Evolutionary conservation across 2,113 vertebrate genomes (phyloP).

Genomic region (Ptilonorhynchus violaceus): DNA sequence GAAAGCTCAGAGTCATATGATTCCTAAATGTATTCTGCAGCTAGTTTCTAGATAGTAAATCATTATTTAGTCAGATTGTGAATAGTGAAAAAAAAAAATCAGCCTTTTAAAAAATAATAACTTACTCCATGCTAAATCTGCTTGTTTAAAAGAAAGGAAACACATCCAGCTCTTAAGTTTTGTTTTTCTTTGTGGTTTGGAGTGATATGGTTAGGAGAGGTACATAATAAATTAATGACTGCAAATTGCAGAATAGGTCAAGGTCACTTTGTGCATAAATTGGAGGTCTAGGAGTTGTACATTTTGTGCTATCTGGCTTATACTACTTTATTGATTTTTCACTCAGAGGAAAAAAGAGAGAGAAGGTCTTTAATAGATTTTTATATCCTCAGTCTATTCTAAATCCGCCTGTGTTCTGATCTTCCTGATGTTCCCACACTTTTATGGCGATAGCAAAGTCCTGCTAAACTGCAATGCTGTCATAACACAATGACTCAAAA

Average conservation of each 20-base stretch:
- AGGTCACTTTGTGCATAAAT: constrained; percentile 50
- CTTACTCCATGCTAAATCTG: neutral
- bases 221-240: constrained; percentile 51
- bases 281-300: constrained; percentile 25
- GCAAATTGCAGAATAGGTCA: constrained; percentile 61
- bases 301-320: constrained; percentile 32
- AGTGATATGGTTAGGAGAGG: neutral
- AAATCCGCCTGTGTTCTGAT: constrained; percentile 25
- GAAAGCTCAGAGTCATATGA: neutral
- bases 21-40: neutral
- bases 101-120: neutral
- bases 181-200: constrained; percentile 28
- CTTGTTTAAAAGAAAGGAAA: constrained; percentile 20
- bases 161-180: neutral
- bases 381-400: constrained; percentile 48
- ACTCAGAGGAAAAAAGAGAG: constrained; percentile 6
- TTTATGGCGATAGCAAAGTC: neutral
- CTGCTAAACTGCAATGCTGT: neutral
- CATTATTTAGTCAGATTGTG: neutral
- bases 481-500: neutral
- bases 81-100: neutral
- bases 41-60: neutral
- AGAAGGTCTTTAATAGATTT: constrained; percentile 45
- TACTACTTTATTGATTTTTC: constrained; percentile 58
- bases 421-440: neutral